Evolutionary conservation across 1,140 invertebrate genomes (phyloP).

Genomic region (Tribolium castaneum): DNA sequence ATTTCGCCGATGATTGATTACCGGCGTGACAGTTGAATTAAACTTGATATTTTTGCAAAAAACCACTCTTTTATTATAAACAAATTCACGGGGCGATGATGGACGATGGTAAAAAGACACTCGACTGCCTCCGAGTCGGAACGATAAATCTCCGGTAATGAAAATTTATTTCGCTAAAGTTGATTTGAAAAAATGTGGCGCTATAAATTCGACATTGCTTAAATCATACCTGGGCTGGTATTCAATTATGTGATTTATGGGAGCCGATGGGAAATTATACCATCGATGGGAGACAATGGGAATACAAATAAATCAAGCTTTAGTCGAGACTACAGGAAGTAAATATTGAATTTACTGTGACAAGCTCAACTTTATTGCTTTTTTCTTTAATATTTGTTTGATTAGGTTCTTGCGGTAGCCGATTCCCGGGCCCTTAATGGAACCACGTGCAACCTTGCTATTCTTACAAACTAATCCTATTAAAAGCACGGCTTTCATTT

Average conservation of each 20-base stretch:
- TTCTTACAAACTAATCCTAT: slow-evolving; percentile 28
- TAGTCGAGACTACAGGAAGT: slow-evolving; percentile 12
- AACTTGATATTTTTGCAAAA: neutral
- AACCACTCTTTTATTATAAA: neutral
- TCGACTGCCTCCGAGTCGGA: slow-evolving; percentile 7
- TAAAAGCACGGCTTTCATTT: neutral
- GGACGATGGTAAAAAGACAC: slow-evolving; percentile 2
- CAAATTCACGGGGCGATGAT: neutral
- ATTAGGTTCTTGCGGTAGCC: slow-evolving; percentile 33
- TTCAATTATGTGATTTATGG: slow-evolving; percentile 9
- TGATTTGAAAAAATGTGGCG: slow-evolving; percentile 29
- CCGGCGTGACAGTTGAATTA: slow-evolving; percentile 1
- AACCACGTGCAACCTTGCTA: slow-evolving; percentile 11
- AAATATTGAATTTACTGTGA: slow-evolving; percentile 13
- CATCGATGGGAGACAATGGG: slow-evolving; percentile 10
- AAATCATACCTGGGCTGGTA: slow-evolving; percentile 24
- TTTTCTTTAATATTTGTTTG: slow-evolving; percentile 28
- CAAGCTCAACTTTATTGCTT: slow-evolving; percentile 11
- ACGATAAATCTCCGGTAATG: slow-evolving; percentile 24
- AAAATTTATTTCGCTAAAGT: slow-evolving; percentile 32
- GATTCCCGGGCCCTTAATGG: neutral
- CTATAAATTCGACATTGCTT: slow-evolving; percentile 21
- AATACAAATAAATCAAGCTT: slow-evolving; percentile 16
- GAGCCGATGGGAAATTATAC: slow-evolving; percentile 6
- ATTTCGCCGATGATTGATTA: slow-evolving; percentile 15